phyloP scores from a whole-genome alignment of 2,113 vertebrate genomes.

The Hyperopisus bebe region DNA sequence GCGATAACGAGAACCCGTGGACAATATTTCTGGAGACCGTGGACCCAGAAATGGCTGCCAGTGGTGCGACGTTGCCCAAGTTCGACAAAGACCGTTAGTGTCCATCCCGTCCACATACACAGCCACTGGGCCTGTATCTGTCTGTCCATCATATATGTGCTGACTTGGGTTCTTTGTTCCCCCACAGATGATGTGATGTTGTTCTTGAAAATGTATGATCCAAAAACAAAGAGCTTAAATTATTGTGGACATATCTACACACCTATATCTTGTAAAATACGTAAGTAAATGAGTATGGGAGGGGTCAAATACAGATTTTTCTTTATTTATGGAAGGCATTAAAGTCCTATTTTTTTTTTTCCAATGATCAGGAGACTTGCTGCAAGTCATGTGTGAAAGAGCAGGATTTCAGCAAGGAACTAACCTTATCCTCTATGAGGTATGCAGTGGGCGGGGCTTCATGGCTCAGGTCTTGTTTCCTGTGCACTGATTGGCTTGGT shows the following conservation, averaged over 20 bases:
- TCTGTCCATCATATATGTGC: not conserved
- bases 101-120: not conserved
- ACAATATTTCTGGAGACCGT: slow-evolving; percentile 99
- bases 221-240: slow-evolving; percentile 98
- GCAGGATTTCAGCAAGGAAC: slow-evolving; percentile 99
- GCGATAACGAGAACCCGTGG: slow-evolving; percentile 98
- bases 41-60: slow-evolving; percentile 95
- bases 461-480: not conserved
- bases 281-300: slow-evolving; percentile 62
- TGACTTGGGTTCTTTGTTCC: not conserved
- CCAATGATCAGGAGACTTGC: slow-evolving; percentile 79
- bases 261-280: slow-evolving; percentile 99
- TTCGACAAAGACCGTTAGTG: slow-evolving; percentile 98
- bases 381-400: slow-evolving; percentile 98
- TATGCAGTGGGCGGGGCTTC: slow-evolving; percentile 38
- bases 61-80: slow-evolving; percentile 91
- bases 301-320: not conserved
- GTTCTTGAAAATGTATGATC: slow-evolving; percentile 99
- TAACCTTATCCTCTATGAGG: slow-evolving; percentile 99
- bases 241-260: slow-evolving; percentile 99
- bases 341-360: not conserved
- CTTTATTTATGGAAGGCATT: not conserved
- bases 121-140: not conserved
- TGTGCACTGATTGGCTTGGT: not conserved
- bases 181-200: slow-evolving; percentile 94